These are phyloP conservation scores for Donacobius atricapilla DNA, from an alignment of 2,113 vertebrate species.

Conservation along the genomic window DNA sequence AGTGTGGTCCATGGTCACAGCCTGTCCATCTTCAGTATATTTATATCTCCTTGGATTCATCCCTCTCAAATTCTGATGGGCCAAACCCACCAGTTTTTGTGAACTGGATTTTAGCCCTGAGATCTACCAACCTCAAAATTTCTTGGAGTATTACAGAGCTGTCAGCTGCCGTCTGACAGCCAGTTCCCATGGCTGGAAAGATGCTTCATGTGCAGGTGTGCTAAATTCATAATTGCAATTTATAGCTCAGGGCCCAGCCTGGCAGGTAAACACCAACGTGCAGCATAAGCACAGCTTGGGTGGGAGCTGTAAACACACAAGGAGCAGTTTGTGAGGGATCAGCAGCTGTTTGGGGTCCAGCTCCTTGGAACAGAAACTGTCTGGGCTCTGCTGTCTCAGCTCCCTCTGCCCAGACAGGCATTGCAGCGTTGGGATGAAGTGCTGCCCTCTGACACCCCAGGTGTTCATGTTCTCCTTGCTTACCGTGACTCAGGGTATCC, in stretches of 20 bases:
- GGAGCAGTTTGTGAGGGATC: background rate
- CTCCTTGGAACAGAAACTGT: background rate
- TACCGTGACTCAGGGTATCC: background rate
- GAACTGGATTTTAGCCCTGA: background rate
- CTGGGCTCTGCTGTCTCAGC: background rate
- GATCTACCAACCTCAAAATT: constrained; percentile 15
- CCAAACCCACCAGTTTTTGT: constrained; percentile 46
- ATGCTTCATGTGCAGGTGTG: background rate
- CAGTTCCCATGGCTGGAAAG: background rate
- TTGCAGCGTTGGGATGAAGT: background rate
- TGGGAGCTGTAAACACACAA: background rate
- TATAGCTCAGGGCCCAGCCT: background rate
- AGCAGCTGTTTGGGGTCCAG: background rate
- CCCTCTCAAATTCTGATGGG: constrained; percentile 22
- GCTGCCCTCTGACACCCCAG: background rate
- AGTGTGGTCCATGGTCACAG: constrained; percentile 46
- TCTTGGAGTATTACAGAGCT: background rate
- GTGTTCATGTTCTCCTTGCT: background rate
- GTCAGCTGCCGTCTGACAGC: background rate
- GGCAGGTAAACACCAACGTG: background rate
- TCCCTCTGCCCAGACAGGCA: background rate
- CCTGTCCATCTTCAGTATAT: constrained; percentile 37
- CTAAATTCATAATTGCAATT: background rate
- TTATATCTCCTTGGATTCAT: constrained; percentile 37
- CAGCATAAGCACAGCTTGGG: background rate